Evolutionary conservation across 2,113 vertebrate genomes (phyloP).

Genomic region (Abramis brama): DNA sequence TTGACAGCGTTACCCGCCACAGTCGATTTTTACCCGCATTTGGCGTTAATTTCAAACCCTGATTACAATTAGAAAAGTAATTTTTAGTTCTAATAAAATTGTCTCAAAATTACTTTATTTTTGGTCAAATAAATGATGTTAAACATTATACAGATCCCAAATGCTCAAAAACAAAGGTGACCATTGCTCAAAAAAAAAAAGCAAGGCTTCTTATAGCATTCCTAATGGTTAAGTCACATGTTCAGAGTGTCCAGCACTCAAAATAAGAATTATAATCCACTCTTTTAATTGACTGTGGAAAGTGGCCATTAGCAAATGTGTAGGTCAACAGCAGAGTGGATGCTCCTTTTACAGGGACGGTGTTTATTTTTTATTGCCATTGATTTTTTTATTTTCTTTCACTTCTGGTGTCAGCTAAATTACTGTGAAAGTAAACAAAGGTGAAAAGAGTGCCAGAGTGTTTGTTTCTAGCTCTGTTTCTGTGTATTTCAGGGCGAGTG

Average conservation of each 20-base stretch:
- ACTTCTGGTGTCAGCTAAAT: constrained; percentile 16
- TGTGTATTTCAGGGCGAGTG: constrained; percentile 85
- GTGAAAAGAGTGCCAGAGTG: not conserved
- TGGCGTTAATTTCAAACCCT: too few relatives aligned
- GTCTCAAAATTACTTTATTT: not conserved
- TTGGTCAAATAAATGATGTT: not conserved
- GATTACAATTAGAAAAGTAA: not conserved
- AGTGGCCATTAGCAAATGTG: constrained; percentile 22
- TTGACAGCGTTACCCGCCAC: too few relatives aligned
- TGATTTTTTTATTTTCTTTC: constrained; percentile 28
- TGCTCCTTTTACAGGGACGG: constrained; percentile 26
- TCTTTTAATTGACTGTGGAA: constrained; percentile 31
- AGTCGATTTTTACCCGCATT: too few relatives aligned
- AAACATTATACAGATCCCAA: not conserved
- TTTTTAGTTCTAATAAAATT: not conserved
- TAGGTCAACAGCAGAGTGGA: not conserved
- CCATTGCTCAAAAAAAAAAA: not conserved
- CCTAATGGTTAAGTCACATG: not conserved
- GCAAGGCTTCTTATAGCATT: not conserved
- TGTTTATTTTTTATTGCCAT: constrained; percentile 51
- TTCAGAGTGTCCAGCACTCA: not conserved
- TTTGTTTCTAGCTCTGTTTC: constrained; percentile 23
- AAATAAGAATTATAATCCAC: constrained; percentile 9
- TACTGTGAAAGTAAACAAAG: constrained; percentile 46
- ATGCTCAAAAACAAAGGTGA: not conserved